Evolutionary conservation across 1,140 invertebrate genomes (phyloP).

Genomic region (Tetragonula clypearis): DNA sequence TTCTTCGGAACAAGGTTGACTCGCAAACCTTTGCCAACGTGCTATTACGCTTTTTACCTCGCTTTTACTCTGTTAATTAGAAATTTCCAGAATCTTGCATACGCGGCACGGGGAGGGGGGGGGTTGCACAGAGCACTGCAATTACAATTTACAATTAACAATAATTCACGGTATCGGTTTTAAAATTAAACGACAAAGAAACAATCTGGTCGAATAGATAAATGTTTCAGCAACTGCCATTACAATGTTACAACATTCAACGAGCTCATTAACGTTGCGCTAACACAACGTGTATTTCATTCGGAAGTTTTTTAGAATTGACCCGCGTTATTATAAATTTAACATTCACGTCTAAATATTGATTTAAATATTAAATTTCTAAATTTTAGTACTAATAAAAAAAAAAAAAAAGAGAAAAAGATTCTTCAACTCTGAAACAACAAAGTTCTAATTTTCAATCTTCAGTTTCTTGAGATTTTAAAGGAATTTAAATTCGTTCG

Average conservation of each 20-base stretch:
- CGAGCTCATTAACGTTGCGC: too few relatives aligned
- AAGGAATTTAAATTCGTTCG: too few relatives aligned
- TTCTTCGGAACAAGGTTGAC: neutral
- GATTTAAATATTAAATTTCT: too few relatives aligned
- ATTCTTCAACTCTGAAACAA: too few relatives aligned
- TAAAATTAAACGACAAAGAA: neutral
- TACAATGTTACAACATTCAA: neutral
- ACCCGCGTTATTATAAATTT: neutral
- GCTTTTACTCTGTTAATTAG: constrained; percentile 22
- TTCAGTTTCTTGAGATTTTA: too few relatives aligned
- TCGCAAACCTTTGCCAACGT: neutral
- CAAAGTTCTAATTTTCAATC: too few relatives aligned
- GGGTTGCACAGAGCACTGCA: neutral
- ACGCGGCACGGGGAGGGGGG: neutral
- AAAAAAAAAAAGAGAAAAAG: too few relatives aligned
- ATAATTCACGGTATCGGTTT: neutral
- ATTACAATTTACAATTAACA: neutral
- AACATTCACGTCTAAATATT: too few relatives aligned
- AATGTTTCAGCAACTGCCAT: too few relatives aligned
- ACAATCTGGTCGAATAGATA: neutral
- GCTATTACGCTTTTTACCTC: neutral
- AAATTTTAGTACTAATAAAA: too few relatives aligned
- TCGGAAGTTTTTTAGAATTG: too few relatives aligned
- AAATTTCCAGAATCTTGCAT: neutral
- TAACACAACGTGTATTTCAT: neutral